phyloP scores from a whole-genome alignment of 2,888 invertebrate species.

The Meliscaeva auricollis region DNA sequence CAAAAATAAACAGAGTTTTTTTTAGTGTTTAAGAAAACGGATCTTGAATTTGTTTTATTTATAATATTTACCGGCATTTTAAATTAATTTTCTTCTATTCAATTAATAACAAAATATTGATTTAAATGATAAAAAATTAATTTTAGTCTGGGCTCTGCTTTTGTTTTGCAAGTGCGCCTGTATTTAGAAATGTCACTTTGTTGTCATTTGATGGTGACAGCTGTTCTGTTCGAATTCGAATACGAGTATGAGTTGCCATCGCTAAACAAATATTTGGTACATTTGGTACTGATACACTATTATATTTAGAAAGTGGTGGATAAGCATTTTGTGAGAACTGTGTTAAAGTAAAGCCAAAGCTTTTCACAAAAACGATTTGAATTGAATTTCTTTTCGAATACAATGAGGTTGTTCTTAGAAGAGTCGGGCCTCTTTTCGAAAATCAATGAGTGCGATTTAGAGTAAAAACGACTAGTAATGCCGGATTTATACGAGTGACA shows the following conservation, averaged over 20 bases:
- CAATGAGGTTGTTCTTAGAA: too few relatives aligned
- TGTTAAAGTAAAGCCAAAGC: too few relatives aligned
- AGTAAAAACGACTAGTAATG: too few relatives aligned
- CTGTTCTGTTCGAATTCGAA: conserved; percentile 51
- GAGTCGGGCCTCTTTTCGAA: too few relatives aligned
- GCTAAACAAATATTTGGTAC: not conserved
- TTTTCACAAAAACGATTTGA: too few relatives aligned
- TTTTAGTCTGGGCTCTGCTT: conserved; percentile 43
- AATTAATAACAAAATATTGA: conserved; percentile 45
- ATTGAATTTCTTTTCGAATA: too few relatives aligned
- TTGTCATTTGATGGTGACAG: conserved; percentile 31
- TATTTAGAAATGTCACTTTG: conserved; percentile 26
- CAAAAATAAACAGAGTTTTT: not conserved
- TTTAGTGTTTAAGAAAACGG: not conserved
- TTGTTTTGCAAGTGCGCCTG: conserved; percentile 47
- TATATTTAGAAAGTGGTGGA: too few relatives aligned
- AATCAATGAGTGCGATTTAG: too few relatives aligned
- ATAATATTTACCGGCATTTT: conserved; percentile 65
- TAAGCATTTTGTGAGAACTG: too few relatives aligned
- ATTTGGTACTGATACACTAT: not conserved
- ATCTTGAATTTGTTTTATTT: not conserved
- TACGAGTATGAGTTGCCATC: conserved; percentile 1
- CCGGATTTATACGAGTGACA: too few relatives aligned
- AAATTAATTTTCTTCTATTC: not conserved
- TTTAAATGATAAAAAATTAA: conserved; percentile 35